Percentiles rank a stretch among this genome's conserved stretches.
Evolutionary conservation across 2,888 invertebrate species (phyloP).

Genomic region (Synergus japonicus): DNA sequence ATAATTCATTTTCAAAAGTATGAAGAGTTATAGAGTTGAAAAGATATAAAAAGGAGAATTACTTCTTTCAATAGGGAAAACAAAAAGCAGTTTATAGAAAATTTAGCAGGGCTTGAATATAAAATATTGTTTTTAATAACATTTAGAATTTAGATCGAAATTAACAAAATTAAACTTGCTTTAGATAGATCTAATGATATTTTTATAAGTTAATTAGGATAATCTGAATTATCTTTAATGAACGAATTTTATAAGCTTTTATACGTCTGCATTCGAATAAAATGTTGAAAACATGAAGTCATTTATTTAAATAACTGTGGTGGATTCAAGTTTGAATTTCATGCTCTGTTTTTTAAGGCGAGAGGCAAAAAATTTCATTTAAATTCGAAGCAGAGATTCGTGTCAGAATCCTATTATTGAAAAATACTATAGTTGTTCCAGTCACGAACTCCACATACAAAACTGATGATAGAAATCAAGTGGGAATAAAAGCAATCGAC

Average conservation of each 20-base stretch:
- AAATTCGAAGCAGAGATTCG: background rate
- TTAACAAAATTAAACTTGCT: background rate
- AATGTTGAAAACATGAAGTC: background rate
- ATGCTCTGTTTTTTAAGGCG: background rate
- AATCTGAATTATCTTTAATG: background rate
- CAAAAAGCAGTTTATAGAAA: too few relatives aligned
- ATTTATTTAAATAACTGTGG: background rate
- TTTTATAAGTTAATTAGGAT: background rate
- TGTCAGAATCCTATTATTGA: slow-evolving; percentile 1
- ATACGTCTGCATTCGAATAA: background rate
- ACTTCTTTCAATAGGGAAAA: background rate
- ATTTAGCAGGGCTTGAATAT: background rate
- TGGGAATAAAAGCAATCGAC: background rate
- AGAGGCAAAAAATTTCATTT: background rate
- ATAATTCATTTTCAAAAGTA: background rate
- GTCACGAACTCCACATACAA: background rate
- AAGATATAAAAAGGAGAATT: too few relatives aligned
- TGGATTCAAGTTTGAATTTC: background rate
- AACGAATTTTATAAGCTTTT: background rate
- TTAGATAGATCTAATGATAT: background rate
- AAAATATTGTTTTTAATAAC: background rate
- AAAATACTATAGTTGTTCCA: background rate
- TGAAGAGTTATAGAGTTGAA: too few relatives aligned
- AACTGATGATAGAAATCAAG: background rate
- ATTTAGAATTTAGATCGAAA: background rate